Base-by-base conservation (phyloP, 2,113 vertebrate species). In the Megaceryle maxima region DNA sequence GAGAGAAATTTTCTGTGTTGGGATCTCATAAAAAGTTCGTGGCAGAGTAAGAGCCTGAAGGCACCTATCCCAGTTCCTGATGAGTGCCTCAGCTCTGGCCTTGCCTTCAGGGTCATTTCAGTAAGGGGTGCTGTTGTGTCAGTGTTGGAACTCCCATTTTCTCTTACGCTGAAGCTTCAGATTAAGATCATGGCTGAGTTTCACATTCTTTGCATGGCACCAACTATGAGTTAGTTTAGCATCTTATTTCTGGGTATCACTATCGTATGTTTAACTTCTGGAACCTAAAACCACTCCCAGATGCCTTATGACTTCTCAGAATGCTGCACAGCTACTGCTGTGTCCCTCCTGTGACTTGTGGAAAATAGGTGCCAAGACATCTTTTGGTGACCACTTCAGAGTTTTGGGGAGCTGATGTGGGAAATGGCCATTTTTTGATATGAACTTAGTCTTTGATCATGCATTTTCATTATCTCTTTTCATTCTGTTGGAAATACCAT, bases 391-490 rank as follows among this genome's bases (percentile, higher is more conserved):
- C 21, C 0, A 3, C 63, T 75, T 63, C 28, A 39, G 53, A 62
- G 26, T 9, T 48, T 21, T 70, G 51, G 31, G 24, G 55, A 66
- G 62, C 76, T 66, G 18, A 5, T 44, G 37, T 33, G 20, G 43
- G 31, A 67, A 35, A 35, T 1, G 1, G 28, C 9, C 3, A 2
- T 50, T 56, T 89, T 76, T 56, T 76, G 3, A 7, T 29, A 41
- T 1, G 35, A 56, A 6, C 46, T 88, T 50, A 21, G 37, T 25
- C n/a, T 51, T 59, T 4, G 1, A 0, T 46, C 0, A 0, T 20
- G 24, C 5, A 0, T 39, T 93, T 82, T 80, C 7, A 1, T 68
- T 35, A 9, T 39, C 29, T 66, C 55, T 88, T 39, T 85, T 41
- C 43, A 11, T 83, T 85, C 51, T 44, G 7, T 13, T 55, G 50